Percentiles rank a stretch among this genome's conserved stretches.
These are phyloP conservation scores for Chelon auratus DNA, from an alignment of 2,797 vertebrate species.

Conservation along the genomic window DNA sequence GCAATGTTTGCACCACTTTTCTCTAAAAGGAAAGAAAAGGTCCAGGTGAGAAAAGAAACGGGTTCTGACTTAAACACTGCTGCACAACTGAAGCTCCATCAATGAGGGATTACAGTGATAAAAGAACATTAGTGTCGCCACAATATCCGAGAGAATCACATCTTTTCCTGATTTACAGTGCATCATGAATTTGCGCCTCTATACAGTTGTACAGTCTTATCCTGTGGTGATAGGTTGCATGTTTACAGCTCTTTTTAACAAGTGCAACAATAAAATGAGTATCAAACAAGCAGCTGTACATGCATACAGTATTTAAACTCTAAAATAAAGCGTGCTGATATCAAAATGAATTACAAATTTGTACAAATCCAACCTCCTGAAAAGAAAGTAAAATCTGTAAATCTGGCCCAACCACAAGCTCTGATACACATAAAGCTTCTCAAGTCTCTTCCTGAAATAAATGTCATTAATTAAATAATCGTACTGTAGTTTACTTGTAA, in stretches of 20 bases:
- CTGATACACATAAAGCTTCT: conserved; percentile 6
- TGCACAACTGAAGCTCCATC: conserved; percentile 17
- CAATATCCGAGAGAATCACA: not conserved
- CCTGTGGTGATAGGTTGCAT: conserved; percentile 2
- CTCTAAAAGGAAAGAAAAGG: conserved; percentile 80
- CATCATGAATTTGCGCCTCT: not conserved
- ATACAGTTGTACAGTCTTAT: not conserved
- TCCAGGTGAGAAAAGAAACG: conserved; percentile 69
- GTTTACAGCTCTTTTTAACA: conserved; percentile 7
- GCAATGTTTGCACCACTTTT: conserved; percentile 86
- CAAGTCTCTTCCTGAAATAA: conserved; percentile 14
- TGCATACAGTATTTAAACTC: conserved; percentile 14
- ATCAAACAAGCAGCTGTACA: conserved; percentile 16
- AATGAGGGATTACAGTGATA: conserved; percentile 4
- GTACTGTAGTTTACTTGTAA: not conserved
- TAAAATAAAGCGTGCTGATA: conserved; percentile 29
- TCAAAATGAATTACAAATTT: not conserved
- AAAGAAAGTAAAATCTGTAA: conserved; percentile 56
- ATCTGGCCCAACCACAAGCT: conserved; percentile 66
- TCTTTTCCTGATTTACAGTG: conserved; percentile 37
- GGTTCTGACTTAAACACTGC: conserved; percentile 41
- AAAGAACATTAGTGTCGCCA: conserved; percentile 11
- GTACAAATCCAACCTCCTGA: conserved; percentile 31
- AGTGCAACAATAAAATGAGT: conserved; percentile 6
- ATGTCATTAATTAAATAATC: not conserved